Base-by-base conservation (phyloP, 2,797 vertebrate genomes). In the Ispidina picta region DNA sequence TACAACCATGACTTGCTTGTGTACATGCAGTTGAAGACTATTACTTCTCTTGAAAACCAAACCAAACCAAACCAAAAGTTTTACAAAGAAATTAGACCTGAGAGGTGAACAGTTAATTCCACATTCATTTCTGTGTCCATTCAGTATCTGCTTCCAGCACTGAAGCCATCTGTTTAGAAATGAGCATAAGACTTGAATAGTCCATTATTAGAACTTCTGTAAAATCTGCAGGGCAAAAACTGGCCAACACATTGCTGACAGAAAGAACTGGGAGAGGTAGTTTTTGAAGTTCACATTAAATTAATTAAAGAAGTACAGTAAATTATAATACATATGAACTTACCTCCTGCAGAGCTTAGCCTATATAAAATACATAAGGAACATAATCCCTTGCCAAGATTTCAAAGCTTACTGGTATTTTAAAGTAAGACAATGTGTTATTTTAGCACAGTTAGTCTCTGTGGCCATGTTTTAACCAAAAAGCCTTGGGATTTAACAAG, bases 341-440 rank as follows among this genome's bases (percentile, higher is more conserved):
- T 89, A 83, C 46, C 75, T 93, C 23, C 59, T 55, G 58, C 10
- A 65, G 51, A 92, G 41, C 19, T 65, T 75, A 54, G 17, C 6
- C 21, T 39, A 26, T 6, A 33, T 17, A 52, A 86, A 76, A 69
- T 15, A 63, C 0, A 0, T 12, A 49, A 54, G 12, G 31, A 86
- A 75, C 28, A 39, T 51, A n/a, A 60, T 7, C 14, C 49, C 25
- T 76, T 74, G 17, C 39, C 88, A 68, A 41, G 8, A 37, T 21
- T 74, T 49, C 5, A 74, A 87, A 59, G 11, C 0, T 7, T 7
- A 68, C 6, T 5, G 7, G 6, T 49, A 31, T 62, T 92, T 68
- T 35, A 33, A 79, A 84, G 20, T 4, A 59, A 52, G 9, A 58
- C 68, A 63, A 29, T 8, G 8, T 19, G 31, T 28, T 56, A 35